phyloP scores from a whole-genome alignment of 37 sponge, comb jelly and placozoan species.

The Chondrilla cf. caribensis region DNA sequence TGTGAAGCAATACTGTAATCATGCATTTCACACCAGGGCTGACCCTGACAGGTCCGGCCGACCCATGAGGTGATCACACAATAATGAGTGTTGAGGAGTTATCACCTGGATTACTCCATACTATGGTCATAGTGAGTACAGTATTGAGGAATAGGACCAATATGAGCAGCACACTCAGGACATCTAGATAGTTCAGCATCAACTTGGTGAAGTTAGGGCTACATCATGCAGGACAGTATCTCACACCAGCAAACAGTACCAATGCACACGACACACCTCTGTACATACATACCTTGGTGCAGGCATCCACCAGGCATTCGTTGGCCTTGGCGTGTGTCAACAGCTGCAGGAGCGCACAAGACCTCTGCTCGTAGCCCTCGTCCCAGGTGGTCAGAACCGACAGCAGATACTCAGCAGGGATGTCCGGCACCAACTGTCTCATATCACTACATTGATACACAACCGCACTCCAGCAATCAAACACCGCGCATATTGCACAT shows the following conservation, averaged over 20 bases:
- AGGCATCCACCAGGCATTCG: not conserved
- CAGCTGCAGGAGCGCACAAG: not conserved
- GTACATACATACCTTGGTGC: not conserved
- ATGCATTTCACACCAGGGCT: too few species aligned
- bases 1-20: too few species aligned
- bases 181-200: too few species aligned
- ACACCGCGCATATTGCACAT: not conserved
- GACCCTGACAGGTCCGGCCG: too few species aligned
- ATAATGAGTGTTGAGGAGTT: too few species aligned
- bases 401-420: not conserved
- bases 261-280: not conserved
- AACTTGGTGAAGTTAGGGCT: too few species aligned
- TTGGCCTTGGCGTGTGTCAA: not conserved
- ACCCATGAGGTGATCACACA: too few species aligned
- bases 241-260: not conserved
- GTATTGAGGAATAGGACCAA: too few species aligned
- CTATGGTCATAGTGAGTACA: too few species aligned
- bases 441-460: constrained; percentile 1
- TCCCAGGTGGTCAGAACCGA: not conserved
- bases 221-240: too few species aligned
- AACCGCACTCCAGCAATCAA: not conserved
- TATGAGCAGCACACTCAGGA: too few species aligned
- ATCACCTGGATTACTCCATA: too few species aligned
- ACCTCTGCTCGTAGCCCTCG: constrained; percentile 3
- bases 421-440: not conserved